Evolutionary conservation across 2,797 vertebrate species (phyloP).

Genomic region (Caiman crocodilus): DNA sequence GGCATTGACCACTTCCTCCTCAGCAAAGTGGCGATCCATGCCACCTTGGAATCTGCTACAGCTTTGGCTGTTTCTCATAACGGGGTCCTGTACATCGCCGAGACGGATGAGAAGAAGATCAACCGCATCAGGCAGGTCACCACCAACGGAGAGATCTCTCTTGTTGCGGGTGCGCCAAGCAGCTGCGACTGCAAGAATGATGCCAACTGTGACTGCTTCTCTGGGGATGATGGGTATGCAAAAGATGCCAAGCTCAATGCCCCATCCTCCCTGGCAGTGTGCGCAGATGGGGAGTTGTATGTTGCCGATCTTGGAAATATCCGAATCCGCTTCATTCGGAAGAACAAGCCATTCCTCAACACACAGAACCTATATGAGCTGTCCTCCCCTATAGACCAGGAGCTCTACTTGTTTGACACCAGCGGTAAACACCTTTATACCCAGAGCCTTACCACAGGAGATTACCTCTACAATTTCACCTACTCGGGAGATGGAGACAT

Average conservation of each 20-base stretch:
- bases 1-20: constrained; percentile 97
- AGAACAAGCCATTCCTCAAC: constrained; percentile 95
- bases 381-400: constrained; percentile 95
- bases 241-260: constrained; percentile 96
- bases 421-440: constrained; percentile 96
- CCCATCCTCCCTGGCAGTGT: constrained; percentile 93
- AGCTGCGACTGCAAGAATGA: constrained; percentile 98
- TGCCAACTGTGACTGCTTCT: constrained; percentile 97
- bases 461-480: constrained; percentile 96
- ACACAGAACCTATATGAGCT: constrained; percentile 95
- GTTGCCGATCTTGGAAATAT: constrained; percentile 96
- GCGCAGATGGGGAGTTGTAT: constrained; percentile 94
- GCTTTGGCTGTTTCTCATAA: constrained; percentile 94
- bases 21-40: constrained; percentile 95
- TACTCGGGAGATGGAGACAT: constrained; percentile 92
- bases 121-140: constrained; percentile 96
- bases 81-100: constrained; percentile 93
- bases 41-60: constrained; percentile 94
- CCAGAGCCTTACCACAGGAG: constrained; percentile 95
- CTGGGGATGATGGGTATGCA: constrained; percentile 96
- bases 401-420: constrained; percentile 96
- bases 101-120: constrained; percentile 98
- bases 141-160: constrained; percentile 94
- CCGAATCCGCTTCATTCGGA: constrained; percentile 93
- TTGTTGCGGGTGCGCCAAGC: constrained; percentile 94